Base-by-base conservation (phyloP, 2,797 vertebrate species). In the Crocidura indochinensis region DNA sequence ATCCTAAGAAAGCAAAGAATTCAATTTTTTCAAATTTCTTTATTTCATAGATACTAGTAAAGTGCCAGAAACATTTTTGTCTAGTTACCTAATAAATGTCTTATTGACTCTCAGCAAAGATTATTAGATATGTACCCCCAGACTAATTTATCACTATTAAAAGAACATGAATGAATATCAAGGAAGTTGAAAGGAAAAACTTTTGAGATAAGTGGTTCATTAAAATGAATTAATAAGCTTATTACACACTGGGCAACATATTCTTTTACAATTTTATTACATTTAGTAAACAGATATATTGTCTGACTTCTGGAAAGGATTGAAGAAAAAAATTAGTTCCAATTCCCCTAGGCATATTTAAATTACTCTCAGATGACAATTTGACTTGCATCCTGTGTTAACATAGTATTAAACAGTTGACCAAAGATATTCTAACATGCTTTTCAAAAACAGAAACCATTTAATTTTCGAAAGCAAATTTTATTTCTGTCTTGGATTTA, bases 141-240 rank as follows among this genome's bases (percentile, higher is more conserved):
- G 12, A 3, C 38, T 14, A 51, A 14, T 8, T 6, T 3, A 72
- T 80, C 14, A 4, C 74, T 47, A 38, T 56, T 73, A 77, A 29
- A 2, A 67, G 20, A 27, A 62, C 10, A 3, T 56, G 49, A 71
- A n/a, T 47, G 56, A 80, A 53, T 83, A 71, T 60, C 53, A 72
- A 75, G 51, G 10, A 60, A 69, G 12, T 38, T 71, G 15, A 79
- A 38, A 79, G 17, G 47, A 56, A 7, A 2, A 72, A 15, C 79
- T 81, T 85, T 75, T 12, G 19, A 78, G 46, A 62, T 47, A 71
- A 68, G 29, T 53, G 68, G 44, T 71, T 85, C 17, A 60, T 76
- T 90, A 38, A 72, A 49, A 85, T 46, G 12, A 67, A 86, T 73
- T 76, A 17, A 73, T 85, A 53, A 69, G 8, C 38, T 72, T 51